Evolutionary conservation across 2,888 invertebrate species (phyloP).

Genomic region (Calephelis perditalis): DNA sequence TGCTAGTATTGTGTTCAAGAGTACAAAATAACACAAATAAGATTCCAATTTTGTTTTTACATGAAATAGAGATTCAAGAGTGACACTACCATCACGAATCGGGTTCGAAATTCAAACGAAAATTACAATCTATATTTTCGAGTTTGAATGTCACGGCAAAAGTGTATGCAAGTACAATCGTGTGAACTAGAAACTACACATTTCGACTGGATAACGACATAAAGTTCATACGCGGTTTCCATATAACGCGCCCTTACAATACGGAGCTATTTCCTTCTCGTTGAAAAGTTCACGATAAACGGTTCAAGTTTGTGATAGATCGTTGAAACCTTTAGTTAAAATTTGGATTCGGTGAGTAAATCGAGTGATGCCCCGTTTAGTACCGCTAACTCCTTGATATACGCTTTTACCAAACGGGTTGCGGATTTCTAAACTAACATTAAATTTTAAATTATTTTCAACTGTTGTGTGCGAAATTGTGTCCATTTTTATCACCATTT

Average conservation of each 20-base stretch:
- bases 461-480: too few species aligned
- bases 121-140: too few species aligned
- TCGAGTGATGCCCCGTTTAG: slow-evolving; percentile 10
- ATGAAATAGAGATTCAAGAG: too few species aligned
- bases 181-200: slow-evolving; percentile 3
- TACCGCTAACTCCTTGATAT: slow-evolving; percentile 12
- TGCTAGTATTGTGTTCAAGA: too few species aligned
- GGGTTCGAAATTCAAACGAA: too few species aligned
- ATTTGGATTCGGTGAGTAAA: slow-evolving; percentile 11
- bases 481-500: too few species aligned
- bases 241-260: slow-evolving; percentile 10
- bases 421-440: slow-evolving; percentile 3
- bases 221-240: background rate
- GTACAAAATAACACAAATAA: too few species aligned
- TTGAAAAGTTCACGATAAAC: slow-evolving; percentile 19
- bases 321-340: slow-evolving; percentile 18
- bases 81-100: too few species aligned
- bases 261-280: slow-evolving; percentile 15
- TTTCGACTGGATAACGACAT: background rate
- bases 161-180: background rate
- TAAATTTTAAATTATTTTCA: background rate
- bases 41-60: too few species aligned
- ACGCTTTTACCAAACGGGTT: slow-evolving; percentile 4
- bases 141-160: too few species aligned
- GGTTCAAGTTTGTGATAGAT: slow-evolving; percentile 20